Percentiles rank a stretch among this genome's conserved stretches.
phyloP scores from a whole-genome alignment of 2,888 invertebrate genomes.

The Athetis lepigone region DNA sequence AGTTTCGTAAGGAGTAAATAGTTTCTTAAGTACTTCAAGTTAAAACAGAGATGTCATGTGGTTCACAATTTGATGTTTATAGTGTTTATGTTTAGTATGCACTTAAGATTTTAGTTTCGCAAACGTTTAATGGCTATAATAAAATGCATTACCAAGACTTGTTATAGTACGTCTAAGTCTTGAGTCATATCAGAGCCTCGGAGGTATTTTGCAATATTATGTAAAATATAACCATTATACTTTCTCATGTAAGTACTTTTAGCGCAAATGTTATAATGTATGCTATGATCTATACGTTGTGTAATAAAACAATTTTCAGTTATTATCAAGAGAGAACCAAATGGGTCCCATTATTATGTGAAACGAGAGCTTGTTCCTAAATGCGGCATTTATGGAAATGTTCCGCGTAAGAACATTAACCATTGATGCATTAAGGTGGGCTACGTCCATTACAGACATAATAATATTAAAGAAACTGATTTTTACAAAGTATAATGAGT shows the following conservation, averaged over 20 bases:
- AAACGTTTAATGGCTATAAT: constrained; percentile 14
- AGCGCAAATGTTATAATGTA: constrained; percentile 30
- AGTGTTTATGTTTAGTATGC: constrained; percentile 14
- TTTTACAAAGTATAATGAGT: constrained; percentile 40
- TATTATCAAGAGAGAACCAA: constrained; percentile 65
- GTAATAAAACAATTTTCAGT: constrained; percentile 61
- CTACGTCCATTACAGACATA: constrained; percentile 40
- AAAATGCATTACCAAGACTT: constrained; percentile 36
- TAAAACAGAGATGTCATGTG: constrained; percentile 8
- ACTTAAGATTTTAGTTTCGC: constrained; percentile 8
- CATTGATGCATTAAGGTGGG: constrained; percentile 66
- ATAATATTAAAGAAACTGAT: constrained; percentile 35
- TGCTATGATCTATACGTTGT: constrained; percentile 23
- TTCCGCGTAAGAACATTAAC: constrained; percentile 57
- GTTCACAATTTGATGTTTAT: constrained; percentile 13
- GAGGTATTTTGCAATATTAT: constrained; percentile 29
- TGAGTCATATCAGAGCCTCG: constrained; percentile 20
- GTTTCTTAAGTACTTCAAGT: background rate
- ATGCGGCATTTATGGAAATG: constrained; percentile 76
- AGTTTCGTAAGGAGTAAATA: constrained; percentile 2
- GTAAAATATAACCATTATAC: constrained; percentile 38
- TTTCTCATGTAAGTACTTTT: constrained; percentile 48
- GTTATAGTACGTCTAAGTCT: constrained; percentile 37
- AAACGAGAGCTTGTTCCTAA: constrained; percentile 67
- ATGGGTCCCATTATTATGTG: constrained; percentile 69